Evolutionary conservation across 1,140 invertebrate genomes (phyloP), one percentile per base, ranked within the genome.

Genomic region (Lepidurus apus): DNA sequence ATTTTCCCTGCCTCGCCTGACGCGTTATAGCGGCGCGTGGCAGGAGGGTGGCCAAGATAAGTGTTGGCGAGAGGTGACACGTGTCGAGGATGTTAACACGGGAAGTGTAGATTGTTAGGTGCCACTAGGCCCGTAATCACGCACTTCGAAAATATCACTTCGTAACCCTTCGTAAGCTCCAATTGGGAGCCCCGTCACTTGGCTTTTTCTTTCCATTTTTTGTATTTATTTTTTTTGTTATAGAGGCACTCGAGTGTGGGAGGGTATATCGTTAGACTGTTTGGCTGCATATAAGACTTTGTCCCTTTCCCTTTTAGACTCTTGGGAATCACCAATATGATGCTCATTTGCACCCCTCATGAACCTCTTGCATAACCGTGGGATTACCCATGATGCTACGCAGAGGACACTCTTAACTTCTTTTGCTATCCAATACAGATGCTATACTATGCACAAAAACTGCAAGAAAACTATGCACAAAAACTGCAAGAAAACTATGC

Each of bases 81-180:
- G 53, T 65, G 53, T 65, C 53, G 17, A 65, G 13, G 53, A 21
- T 65, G 53, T 65, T 65, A 65, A 65, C 53, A 65, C 53, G 53
- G 53, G 53, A 65, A 65, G 53, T 65, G 53, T 65, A 65, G 53
- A 65, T 9, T 65, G 53, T 9, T 65, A 65, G 53, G 53, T 65
- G 53, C 8, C 21, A 65, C 53, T 65, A 65, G 53, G 53, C 53
- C 53, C 53, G 53, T 65, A 65, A 65, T 65, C 53, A 65, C 13
- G 53, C 53, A 65, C 53, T 65, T 65, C 21, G 7, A 65, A 17
- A n/a, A 21, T 17, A 34, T 21, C 53, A 65, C 53, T 65, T 21
- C 7, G n/a, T 13, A 7, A 0, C 53, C 53, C 53, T 65, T 1
- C 9, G 53, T 65, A 65, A 13, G 53, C 53, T 65, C 53, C 9